These are phyloP conservation scores for Mythimna lalbum DNA, from an alignment of 2,888 invertebrate species.

Conservation along the genomic window DNA sequence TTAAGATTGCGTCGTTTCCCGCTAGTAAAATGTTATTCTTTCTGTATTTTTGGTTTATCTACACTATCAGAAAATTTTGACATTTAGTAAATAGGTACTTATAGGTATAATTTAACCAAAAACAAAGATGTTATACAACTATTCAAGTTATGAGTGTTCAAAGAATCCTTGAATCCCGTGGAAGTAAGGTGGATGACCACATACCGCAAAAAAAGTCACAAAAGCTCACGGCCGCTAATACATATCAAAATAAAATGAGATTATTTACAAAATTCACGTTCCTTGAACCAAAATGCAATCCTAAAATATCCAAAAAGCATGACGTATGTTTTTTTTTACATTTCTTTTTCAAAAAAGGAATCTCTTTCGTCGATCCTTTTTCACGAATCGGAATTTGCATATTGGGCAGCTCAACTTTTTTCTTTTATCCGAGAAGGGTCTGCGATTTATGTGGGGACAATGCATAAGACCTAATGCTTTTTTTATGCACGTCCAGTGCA, in stretches of 20 bases:
- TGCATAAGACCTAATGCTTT: slow-evolving; percentile 17
- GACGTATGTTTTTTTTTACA: not conserved
- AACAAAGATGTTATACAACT: slow-evolving; percentile 2
- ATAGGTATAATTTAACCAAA: not conserved
- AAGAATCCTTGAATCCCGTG: slow-evolving; percentile 23
- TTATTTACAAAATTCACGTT: slow-evolving; percentile 20
- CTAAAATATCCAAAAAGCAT: slow-evolving; percentile 11
- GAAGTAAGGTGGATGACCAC: slow-evolving; percentile 38
- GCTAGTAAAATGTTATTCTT: too few relatives aligned
- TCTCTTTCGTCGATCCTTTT: slow-evolving; percentile 24
- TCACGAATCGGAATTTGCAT: slow-evolving; percentile 17
- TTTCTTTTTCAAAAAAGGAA: not conserved
- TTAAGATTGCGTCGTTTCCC: too few relatives aligned
- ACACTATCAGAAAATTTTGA: too few relatives aligned
- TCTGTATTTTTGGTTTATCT: too few relatives aligned
- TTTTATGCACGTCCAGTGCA: slow-evolving; percentile 26
- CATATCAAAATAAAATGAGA: slow-evolving; percentile 37
- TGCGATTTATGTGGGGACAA: slow-evolving; percentile 8
- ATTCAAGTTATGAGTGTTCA: slow-evolving; percentile 9
- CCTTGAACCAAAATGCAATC: slow-evolving; percentile 4
- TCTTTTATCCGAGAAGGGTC: slow-evolving; percentile 4
- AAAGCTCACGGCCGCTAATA: slow-evolving; percentile 28
- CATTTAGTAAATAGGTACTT: not conserved
- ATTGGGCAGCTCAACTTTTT: slow-evolving; percentile 6
- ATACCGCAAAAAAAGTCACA: slow-evolving; percentile 44